phyloP scores from a whole-genome alignment of 2,113 vertebrate genomes.

The Lepidothrix coronata region DNA sequence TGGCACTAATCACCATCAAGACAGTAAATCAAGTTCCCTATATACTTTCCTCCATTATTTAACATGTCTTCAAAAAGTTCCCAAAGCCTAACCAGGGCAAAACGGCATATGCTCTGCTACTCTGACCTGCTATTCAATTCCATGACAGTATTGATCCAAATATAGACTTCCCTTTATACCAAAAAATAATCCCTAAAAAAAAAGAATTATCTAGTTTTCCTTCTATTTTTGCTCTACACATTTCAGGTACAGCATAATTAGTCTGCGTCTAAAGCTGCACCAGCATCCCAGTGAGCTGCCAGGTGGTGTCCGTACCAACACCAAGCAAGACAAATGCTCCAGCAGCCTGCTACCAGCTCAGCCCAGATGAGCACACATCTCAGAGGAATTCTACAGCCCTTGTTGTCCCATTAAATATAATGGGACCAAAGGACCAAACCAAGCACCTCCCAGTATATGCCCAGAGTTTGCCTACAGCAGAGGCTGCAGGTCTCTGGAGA shows the following conservation, averaged over 20 bases:
- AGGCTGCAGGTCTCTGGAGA: neutral
- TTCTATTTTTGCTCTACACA: neutral
- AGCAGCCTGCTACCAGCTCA: neutral
- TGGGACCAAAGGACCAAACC: neutral
- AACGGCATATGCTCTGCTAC: neutral
- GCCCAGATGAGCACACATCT: fast-evolving
- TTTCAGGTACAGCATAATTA: neutral
- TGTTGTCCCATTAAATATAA: neutral
- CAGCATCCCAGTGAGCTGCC: neutral
- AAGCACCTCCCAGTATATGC: neutral
- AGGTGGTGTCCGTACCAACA: neutral
- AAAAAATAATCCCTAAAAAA: neutral
- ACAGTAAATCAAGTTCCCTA: neutral
- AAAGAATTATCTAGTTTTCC: neutral
- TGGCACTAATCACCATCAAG: neutral
- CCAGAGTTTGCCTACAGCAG: neutral
- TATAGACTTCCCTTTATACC: neutral
- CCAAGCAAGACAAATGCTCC: neutral
- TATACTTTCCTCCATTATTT: neutral
- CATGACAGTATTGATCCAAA: neutral
- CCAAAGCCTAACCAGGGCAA: neutral
- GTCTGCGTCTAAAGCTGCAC: neutral
- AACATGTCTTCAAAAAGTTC: neutral
- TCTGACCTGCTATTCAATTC: neutral
- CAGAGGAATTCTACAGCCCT: neutral